phyloP scores from a whole-genome alignment of 2,797 vertebrate genomes.

The Harpagifer antarcticus region DNA sequence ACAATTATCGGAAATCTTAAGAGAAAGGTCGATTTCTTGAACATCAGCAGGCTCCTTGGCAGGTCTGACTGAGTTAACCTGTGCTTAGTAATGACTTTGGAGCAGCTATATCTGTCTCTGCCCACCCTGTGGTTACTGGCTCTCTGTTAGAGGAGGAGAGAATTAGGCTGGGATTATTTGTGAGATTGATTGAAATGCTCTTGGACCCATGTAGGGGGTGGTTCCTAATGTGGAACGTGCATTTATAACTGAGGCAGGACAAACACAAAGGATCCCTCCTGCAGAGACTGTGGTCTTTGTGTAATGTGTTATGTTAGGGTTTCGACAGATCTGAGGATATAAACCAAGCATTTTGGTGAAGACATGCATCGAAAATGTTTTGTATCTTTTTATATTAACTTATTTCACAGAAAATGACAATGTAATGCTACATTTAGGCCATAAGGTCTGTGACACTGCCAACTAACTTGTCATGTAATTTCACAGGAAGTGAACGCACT shows the following conservation, averaged over 20 bases:
- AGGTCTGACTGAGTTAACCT: constrained; percentile 48
- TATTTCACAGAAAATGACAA: constrained; percentile 13
- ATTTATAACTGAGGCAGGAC: constrained; percentile 51
- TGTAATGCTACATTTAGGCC: constrained; percentile 20
- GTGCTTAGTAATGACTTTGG: constrained; percentile 54
- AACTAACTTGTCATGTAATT: constrained; percentile 27
- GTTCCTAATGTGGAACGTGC: constrained; percentile 44
- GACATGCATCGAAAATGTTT: neutral
- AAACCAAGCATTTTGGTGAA: neutral
- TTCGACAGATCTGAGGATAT: constrained; percentile 23
- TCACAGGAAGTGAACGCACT: constrained; percentile 22
- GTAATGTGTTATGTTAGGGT: neutral
- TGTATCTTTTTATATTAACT: neutral
- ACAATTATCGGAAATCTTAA: constrained; percentile 48
- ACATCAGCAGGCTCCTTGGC: constrained; percentile 39
- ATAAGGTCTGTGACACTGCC: constrained; percentile 23
- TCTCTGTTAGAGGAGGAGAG: constrained; percentile 47
- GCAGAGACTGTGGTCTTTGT: constrained; percentile 20
- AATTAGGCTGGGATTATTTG: constrained; percentile 63
- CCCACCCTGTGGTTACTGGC: constrained; percentile 48
- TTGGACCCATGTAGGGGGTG: constrained; percentile 50
- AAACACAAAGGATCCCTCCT: constrained; percentile 50
- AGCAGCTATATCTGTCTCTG: constrained; percentile 65
- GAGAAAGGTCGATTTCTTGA: constrained; percentile 45
- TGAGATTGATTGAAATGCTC: constrained; percentile 70